Evolutionary conservation across 2,888 invertebrate genomes (phyloP).

Genomic region (Tuberolachnus salignus): DNA sequence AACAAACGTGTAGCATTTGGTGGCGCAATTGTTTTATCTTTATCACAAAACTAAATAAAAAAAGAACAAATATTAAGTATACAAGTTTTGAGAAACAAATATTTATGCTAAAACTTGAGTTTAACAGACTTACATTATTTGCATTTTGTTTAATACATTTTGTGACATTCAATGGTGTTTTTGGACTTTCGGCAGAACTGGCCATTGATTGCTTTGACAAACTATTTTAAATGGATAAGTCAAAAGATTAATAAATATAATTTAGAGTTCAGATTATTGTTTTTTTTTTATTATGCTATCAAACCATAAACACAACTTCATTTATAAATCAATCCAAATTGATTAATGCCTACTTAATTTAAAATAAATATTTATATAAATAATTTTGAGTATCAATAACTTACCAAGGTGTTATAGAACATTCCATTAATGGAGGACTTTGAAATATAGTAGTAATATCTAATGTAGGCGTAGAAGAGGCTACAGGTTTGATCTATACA

Average conservation of each 20-base stretch:
- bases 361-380: neutral
- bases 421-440: neutral
- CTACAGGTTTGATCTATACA: constrained; percentile 33
- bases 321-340: too few relatives aligned
- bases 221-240: neutral
- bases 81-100: neutral
- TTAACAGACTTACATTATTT: constrained; percentile 9
- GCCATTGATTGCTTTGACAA: neutral
- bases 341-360: neutral
- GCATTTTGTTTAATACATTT: constrained; percentile 9
- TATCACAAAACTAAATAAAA: neutral
- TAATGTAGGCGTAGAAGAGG: constrained; percentile 27
- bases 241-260: too few relatives aligned
- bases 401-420: constrained; percentile 17
- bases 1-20: too few relatives aligned
- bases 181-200: neutral
- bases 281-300: too few relatives aligned
- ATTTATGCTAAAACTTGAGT: neutral
- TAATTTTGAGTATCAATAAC: too few relatives aligned
- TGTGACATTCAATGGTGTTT: constrained; percentile 22
- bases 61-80: neutral
- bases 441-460: neutral
- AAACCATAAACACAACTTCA: too few relatives aligned
- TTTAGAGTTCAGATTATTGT: too few relatives aligned
- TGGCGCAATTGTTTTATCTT: too few relatives aligned